Base-by-base conservation (phyloP, 2,888 invertebrate genomes). In the Zygogramma bicolorata region DNA sequence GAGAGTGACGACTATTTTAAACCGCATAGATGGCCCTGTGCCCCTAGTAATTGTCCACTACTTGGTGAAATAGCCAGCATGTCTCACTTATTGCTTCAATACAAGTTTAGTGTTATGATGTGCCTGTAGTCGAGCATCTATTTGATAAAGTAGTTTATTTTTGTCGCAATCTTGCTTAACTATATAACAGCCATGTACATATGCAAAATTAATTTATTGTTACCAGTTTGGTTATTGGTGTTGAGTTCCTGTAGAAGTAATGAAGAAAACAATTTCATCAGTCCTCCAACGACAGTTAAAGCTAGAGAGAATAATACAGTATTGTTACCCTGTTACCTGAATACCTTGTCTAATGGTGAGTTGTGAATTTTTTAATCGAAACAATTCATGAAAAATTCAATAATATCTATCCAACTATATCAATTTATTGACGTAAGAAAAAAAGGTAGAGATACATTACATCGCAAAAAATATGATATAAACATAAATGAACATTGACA, bases 231-330 rank as follows among this genome's bases (percentile, higher is more conserved):
- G 18, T 40, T 34, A 3, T 59, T 65, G 60, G 61, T 71, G 66
- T 20, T 68, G 3, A 72, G 68, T 68, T 68, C 42, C 40, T 70
- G 76, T 67, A 29, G 63, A 10, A 62, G 70, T 65, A 60, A 66
- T 18, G 61, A 73, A 65, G 67, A 71, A 15, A 70, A 68, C 29
- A 83, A 84, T 40, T 93, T 94, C 82, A 91, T 89, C 85, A 93
- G 93, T 87, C 89, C 92, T 0, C 93, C 94, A 0, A 93, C 93
- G 3, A 92, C 92, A 2, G 92, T 94, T 57, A 94, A 93, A 86
- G 92, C 92, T 3, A 91, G 90, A 75, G 93, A 94, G 85, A 94
- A 95, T 81, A 93, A 94, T 77, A 93, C 93, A 0, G 94, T 95
- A 0, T 83, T 94, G 25, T 86, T 96, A 73, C 95, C 95, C 0